Evolutionary conservation across 2,888 invertebrate species (phyloP).

Genomic region (Drosophila austrosaltans): DNA sequence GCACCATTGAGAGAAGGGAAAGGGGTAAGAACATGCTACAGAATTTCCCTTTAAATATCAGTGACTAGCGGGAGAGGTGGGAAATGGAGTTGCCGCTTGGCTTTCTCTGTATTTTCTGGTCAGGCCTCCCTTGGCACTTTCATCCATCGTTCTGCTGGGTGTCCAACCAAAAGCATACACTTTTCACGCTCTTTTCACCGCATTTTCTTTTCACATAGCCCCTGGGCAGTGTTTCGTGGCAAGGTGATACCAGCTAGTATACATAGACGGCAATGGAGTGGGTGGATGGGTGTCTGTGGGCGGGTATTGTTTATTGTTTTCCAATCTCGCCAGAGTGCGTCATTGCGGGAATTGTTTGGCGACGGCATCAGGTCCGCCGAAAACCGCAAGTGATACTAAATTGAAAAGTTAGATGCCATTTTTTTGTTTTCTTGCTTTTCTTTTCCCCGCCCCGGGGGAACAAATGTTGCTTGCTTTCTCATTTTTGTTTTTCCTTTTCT

Average conservation of each 20-base stretch:
- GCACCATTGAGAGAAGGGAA: background rate
- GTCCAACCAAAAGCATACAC: constrained; percentile 46
- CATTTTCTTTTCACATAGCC: constrained; percentile 36
- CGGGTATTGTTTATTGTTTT: constrained; percentile 61
- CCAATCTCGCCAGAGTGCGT: constrained; percentile 64
- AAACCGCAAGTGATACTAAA: constrained; percentile 64
- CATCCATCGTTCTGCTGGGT: background rate
- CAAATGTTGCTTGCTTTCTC: background rate
- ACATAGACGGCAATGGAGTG: background rate
- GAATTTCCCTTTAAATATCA: constrained; percentile 50
- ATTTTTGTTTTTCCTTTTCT: background rate
- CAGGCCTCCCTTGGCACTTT: constrained; percentile 24
- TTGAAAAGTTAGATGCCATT: constrained; percentile 62
- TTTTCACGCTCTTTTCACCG: constrained; percentile 67
- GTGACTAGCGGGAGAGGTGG: constrained; percentile 17
- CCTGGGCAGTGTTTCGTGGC: background rate
- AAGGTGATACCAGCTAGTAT: constrained; percentile 6
- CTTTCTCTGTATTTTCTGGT: constrained; percentile 24
- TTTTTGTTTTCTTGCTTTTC: background rate
- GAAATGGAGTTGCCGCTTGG: constrained; percentile 13
- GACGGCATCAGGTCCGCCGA: constrained; percentile 44
- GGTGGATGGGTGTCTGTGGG: background rate
- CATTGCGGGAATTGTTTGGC: constrained; percentile 46
- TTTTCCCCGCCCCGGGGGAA: background rate
- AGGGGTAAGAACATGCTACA: background rate